These are phyloP conservation scores for Sminthopsis crassicaudata DNA, from an alignment of 2,113 vertebrate genomes.

Conservation along the genomic window DNA sequence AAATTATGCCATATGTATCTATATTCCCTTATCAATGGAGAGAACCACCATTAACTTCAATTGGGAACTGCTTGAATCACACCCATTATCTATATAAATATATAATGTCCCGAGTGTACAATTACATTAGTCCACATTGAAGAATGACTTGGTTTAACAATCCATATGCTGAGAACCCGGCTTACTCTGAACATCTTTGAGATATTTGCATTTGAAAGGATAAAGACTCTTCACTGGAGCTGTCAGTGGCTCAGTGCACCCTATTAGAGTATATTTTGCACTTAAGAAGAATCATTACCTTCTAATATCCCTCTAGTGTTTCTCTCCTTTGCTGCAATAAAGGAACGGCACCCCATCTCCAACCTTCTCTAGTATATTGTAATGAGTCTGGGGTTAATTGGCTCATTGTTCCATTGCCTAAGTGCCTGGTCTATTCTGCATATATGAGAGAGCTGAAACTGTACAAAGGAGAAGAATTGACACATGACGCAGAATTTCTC, in stretches of 20 bases:
- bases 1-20: neutral
- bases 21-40: constrained; percentile 27
- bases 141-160: constrained; percentile 74
- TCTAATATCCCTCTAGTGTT: constrained; percentile 32
- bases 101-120: constrained; percentile 73
- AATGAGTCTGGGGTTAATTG: constrained; percentile 41
- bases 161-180: constrained; percentile 60
- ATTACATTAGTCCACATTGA: constrained; percentile 66
- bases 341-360: neutral
- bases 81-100: constrained; percentile 77
- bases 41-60: constrained; percentile 57
- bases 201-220: constrained; percentile 76
- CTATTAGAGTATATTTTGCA: constrained; percentile 65
- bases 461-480: constrained; percentile 33
- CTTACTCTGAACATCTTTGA: constrained; percentile 46
- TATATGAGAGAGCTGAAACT: constrained; percentile 28
- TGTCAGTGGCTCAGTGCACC: constrained; percentile 57
- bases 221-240: constrained; percentile 63
- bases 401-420: constrained; percentile 28
- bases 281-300: constrained; percentile 48
- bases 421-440: constrained; percentile 11
- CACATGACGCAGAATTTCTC: constrained; percentile 40
- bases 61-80: constrained; percentile 58
- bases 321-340: constrained; percentile 38
- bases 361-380: constrained; percentile 13